Conservation (phyloP, 2,113 vertebrate genomes). For the Micronycteris hirsuta region DNA sequence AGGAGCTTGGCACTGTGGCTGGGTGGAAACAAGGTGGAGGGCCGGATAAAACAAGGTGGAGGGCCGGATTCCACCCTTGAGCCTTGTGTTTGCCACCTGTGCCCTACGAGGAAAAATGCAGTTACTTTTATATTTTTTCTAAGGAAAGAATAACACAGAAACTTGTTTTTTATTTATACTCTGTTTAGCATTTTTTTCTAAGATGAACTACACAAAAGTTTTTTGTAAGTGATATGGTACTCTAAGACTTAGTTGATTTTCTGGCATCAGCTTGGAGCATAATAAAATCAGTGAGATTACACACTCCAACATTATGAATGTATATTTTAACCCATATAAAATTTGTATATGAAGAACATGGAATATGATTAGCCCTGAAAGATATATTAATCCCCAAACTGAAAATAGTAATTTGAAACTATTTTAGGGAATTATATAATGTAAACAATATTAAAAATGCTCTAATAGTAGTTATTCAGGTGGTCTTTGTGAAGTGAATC, state of each 20-base stretch:
- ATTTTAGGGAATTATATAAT: background rate
- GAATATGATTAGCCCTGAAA: background rate
- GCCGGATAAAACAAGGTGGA: no score
- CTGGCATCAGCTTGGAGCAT: background rate
- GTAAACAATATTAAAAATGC: background rate
- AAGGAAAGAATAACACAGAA: background rate
- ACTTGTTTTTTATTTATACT: background rate
- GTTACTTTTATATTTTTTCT: background rate
- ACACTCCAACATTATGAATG: background rate
- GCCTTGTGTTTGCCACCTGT: no score
- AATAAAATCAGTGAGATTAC: background rate
- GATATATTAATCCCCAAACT: background rate
- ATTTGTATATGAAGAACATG: background rate
- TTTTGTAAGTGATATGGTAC: background rate
- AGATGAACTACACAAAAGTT: background rate
- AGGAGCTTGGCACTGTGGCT: no score
- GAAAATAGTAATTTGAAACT: background rate
- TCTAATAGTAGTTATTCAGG: background rate
- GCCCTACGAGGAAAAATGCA: background rate
- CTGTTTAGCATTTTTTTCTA: background rate
- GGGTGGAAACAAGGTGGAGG: no score
- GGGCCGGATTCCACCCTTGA: no score
- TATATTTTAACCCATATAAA: background rate
- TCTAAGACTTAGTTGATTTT: background rate
- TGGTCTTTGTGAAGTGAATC: background rate